Base-by-base conservation (phyloP, 2,888 invertebrate genomes). In the Eledone cirrhosa region DNA sequence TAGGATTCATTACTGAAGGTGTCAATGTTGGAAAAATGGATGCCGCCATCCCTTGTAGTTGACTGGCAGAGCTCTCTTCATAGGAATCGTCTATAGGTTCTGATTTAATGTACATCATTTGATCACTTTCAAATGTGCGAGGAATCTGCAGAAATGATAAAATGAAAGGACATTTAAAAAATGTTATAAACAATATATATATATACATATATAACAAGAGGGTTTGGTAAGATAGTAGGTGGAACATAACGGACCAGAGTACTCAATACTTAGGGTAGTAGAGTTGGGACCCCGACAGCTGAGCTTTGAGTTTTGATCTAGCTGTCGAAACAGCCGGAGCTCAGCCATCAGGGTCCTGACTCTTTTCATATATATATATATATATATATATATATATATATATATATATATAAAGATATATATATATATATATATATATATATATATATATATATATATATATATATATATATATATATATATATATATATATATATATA, bases 81-180 rank as follows among this genome's bases (percentile, higher is more conserved):
- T 72, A 72, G 19, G 72, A 72, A 72, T 72, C 72, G 41, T 72
- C 72, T 2, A 72, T 16, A 33, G 72, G 33, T 72, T 72, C 72
- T 1, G 72, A 72, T 22, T 72, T 72, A 41, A 72, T 72, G 24
- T 19, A 72, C 33, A 72, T 31, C 11, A 41, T 72, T 72, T 33
- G 72, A 24, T 72, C 72, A 14, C 33, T 72, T 31, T 72, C 72
- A 72, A 72, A 72, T 22, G 31, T 33, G n/a, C 31, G 72, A 19
- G 31, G 72, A 33, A 72, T 67, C 67, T 31, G 33, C 19, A 69
- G 14, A 69, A 69, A 29, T 22, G 4, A 69, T 7, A 29, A 19
- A 69, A 27, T 31, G 24, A 31, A 22, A 41, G 41, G 41, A 2
- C 5, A 41, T 41, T 41, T 41, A 41, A 41, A 41, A 41, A 41